Percentiles rank a stretch among this genome's conserved stretches.
These are phyloP conservation scores for Lagorchestes hirsutus DNA, from an alignment of 2,797 vertebrate genomes.

Conservation along the genomic window DNA sequence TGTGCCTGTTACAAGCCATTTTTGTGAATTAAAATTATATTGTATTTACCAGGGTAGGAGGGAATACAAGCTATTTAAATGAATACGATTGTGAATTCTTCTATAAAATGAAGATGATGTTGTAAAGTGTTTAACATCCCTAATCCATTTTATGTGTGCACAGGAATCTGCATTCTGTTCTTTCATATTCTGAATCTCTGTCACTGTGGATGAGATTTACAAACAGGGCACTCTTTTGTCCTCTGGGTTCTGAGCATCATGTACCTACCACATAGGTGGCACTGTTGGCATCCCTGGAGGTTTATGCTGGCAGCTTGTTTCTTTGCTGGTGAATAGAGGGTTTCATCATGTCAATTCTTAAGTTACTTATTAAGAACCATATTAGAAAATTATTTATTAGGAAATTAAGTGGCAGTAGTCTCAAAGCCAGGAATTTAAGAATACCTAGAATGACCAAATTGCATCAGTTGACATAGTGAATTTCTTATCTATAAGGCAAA, in stretches of 20 bases:
- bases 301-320: not conserved
- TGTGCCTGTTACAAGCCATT: not conserved
- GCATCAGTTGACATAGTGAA: not conserved
- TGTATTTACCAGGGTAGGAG: not conserved
- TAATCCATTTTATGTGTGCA: not conserved
- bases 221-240: not conserved
- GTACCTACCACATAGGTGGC: not conserved
- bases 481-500: not conserved
- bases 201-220: not conserved
- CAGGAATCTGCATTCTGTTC: not conserved
- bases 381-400: not conserved
- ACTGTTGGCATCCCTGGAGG: not conserved
- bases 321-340: not conserved
- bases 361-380: not conserved
- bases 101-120: not conserved
- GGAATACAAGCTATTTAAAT: not conserved
- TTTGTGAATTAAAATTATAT: not conserved
- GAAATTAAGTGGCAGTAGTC: not conserved
- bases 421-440: not conserved
- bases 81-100: not conserved
- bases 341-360: not conserved
- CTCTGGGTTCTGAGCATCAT: not conserved
- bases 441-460: not conserved
- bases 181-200: not conserved
- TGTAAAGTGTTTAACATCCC: not conserved